These are phyloP conservation scores for Ferrisia virgata DNA, from an alignment of 2,888 invertebrate genomes.

Conservation along the genomic window DNA sequence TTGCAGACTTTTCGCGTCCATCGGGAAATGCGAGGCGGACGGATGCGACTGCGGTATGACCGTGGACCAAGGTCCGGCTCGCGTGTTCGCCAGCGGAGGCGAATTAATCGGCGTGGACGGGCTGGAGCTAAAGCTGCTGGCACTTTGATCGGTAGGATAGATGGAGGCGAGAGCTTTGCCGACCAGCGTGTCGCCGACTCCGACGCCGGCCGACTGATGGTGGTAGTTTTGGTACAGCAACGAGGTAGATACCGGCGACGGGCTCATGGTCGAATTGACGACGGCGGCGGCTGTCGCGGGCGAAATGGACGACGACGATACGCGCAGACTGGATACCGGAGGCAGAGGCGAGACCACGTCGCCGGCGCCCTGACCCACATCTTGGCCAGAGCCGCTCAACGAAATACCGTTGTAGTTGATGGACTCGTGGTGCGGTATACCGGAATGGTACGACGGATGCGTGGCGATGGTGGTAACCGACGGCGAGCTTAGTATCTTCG, in stretches of 20 bases:
- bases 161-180: constrained; percentile 50
- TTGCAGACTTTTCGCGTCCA: constrained; percentile 22
- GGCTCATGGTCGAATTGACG: constrained; percentile 47
- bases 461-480: not conserved
- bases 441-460: constrained; percentile 6
- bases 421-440: not conserved
- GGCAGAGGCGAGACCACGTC: constrained; percentile 56
- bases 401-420: constrained; percentile 5
- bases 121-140: constrained; percentile 88
- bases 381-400: not conserved
- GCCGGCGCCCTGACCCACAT: constrained; percentile 47
- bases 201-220: constrained; percentile 48
- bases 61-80: constrained; percentile 8
- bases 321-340: constrained; percentile 61
- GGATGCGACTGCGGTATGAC: constrained; percentile 42
- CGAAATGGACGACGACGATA: constrained; percentile 3
- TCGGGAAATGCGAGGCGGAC: constrained; percentile 37
- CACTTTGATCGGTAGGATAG: constrained; percentile 60
- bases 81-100: constrained; percentile 66
- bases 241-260: not conserved
- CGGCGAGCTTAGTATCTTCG: not conserved
- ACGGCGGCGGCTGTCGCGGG: constrained; percentile 49
- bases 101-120: constrained; percentile 93
- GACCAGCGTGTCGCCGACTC: not conserved
- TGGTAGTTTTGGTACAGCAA: constrained; percentile 45